These are phyloP conservation scores for Melanotaenia nigrans DNA, from an alignment of 2,797 vertebrate species.

Conservation along the genomic window DNA sequence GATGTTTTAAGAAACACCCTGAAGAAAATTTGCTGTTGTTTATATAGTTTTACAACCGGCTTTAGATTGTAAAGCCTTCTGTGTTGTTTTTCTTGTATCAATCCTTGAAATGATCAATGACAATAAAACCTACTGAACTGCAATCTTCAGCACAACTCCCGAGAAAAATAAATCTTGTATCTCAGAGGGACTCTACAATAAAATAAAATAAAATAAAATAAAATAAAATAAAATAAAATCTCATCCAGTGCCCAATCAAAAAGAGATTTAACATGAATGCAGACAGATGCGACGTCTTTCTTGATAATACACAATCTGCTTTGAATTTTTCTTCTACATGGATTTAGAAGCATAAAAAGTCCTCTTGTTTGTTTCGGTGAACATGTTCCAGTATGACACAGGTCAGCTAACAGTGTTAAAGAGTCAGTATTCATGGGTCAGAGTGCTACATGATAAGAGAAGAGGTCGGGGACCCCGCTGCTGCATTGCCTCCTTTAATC, in stretches of 20 bases:
- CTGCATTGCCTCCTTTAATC: conserved; percentile 72
- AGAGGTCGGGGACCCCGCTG: conserved; percentile 72
- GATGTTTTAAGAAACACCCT: not conserved
- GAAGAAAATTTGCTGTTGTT: not conserved
- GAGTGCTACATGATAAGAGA: conserved; percentile 80
- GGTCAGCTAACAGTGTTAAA: conserved; percentile 72
- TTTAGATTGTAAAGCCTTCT: no score
- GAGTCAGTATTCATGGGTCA: conserved; percentile 77
- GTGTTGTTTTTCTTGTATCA: not conserved
- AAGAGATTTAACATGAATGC: conserved; percentile 24
- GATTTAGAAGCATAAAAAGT: conserved; percentile 46
- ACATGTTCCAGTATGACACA: conserved; percentile 67
- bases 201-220: no score
- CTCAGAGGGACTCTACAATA: no score
- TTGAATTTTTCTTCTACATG: conserved; percentile 24
- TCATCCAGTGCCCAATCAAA: conserved; percentile 16
- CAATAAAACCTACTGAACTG: not conserved
- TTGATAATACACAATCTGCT: conserved; percentile 8
- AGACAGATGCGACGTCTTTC: conserved; percentile 8
- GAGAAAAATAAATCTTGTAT: not conserved
- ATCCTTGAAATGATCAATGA: not conserved
- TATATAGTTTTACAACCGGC: no score
- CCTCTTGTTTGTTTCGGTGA: conserved; percentile 57
- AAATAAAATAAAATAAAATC: conserved; percentile 3
- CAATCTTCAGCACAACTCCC: not conserved